Base-by-base conservation (phyloP, 1,140 invertebrate species). In the Tetramorium alpestre region DNA sequence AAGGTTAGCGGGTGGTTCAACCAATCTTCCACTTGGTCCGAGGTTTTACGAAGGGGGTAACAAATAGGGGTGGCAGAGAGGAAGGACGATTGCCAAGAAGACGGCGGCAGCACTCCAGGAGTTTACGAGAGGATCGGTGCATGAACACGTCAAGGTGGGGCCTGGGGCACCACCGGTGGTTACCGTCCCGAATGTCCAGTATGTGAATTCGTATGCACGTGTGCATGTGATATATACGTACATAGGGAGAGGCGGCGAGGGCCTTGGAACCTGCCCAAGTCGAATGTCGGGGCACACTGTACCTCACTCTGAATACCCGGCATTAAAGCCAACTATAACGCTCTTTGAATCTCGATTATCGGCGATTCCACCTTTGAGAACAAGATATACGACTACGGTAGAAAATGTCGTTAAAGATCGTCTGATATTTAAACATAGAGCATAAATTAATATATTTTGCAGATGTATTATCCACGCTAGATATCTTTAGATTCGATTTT, bases 91-190 rank as follows among this genome's bases (percentile, higher is more conserved):
- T 73, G 69, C 44, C 58, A 33, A n/a, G 13, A 33, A 49, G 69
- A 51, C 41, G 58, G 86, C 51, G 80, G 56, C 28, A 89, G 89
- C 51, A 85, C 62, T 67, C 25, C 47, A 85, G 86, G 88, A 89
- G 90, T 92, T 92, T 92, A 92, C 91, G 92, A 91, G 90, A 89
- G 89, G 89, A 89, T 73, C 87, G 87, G 62, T 77, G 87, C 90
- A 92, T 92, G 91, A 92, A 92, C 90, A 92, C 91, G 91, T 92
- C 90, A 92, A 91, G 90, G 85, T 85, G 64, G 84, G 73, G 85
- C 91, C 85, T 64, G 75, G 54, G 90, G 89, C 91, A 56, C 76
- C 76, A 65, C 56, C 58, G 87, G 80, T 91, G 89, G 89, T 92
- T 88, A 91, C 78, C 81, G 64, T 85, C 82, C 67, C 64, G 78